These are phyloP conservation scores for Heterotilapia buettikoferi DNA, from an alignment of 2,113 vertebrate genomes.

Conservation along the genomic window DNA sequence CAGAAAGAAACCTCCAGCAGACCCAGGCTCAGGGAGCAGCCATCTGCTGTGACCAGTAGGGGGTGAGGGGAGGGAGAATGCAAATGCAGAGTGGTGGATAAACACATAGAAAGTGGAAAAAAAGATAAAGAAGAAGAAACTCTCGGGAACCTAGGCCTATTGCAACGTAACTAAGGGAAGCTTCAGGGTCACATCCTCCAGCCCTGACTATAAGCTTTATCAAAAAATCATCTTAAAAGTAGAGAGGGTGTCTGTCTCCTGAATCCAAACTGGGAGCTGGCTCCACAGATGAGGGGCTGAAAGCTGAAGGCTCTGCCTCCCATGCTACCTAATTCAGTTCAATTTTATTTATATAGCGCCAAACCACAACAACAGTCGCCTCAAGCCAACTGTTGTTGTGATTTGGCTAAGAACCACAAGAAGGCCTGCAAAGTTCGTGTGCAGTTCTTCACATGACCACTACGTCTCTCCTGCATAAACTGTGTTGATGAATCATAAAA, in stretches of 20 bases:
- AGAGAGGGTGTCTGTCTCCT: background rate
- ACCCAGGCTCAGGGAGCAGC: background rate
- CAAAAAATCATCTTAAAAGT: background rate
- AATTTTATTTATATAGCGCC: background rate
- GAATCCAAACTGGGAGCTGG: background rate
- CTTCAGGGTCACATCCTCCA: background rate
- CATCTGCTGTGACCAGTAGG: background rate
- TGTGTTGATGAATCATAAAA: background rate
- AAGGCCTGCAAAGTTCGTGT: background rate
- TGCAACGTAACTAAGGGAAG: background rate
- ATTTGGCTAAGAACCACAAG: background rate
- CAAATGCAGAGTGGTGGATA: background rate
- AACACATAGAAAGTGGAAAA: background rate
- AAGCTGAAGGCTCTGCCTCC: background rate
- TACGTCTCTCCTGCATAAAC: background rate
- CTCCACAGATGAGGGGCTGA: background rate
- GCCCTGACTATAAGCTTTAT: background rate
- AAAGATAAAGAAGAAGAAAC: background rate
- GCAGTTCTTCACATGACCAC: background rate
- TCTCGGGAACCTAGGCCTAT: fast-evolving
- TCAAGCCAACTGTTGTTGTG: background rate
- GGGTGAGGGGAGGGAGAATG: background rate
- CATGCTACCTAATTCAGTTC: background rate
- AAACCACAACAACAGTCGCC: background rate
- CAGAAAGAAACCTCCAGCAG: background rate